Conservation (phyloP, 53 echinoderm and acorn worm genomes). For the Henricia sp. region DNA sequence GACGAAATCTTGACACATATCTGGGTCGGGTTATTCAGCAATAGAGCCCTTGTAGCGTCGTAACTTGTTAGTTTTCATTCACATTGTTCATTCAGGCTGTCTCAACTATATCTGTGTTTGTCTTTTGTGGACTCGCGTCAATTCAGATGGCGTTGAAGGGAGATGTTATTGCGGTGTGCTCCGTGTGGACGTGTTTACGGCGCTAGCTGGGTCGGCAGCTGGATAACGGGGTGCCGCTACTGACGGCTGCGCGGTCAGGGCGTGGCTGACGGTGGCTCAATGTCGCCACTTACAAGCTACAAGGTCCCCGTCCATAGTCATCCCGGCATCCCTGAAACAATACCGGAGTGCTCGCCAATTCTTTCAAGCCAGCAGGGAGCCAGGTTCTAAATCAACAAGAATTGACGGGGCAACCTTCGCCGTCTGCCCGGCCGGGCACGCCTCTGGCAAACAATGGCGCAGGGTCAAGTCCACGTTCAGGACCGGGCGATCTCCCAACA, state of each 20-base stretch:
- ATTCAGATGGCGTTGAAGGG: no score
- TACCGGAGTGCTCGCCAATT: background rate
- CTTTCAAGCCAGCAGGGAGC: background rate
- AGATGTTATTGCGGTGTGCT: no score
- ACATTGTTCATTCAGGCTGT: no score
- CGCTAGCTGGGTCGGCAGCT: slow-evolving; percentile 38
- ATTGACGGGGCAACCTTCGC: slow-evolving; percentile 36
- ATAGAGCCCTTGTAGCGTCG: no score
- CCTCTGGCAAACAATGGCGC: slow-evolving; percentile 33
- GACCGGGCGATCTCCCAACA: slow-evolving; percentile 21
- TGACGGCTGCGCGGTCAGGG: slow-evolving; percentile 19
- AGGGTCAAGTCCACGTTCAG: slow-evolving; percentile 38
- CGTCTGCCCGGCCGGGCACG: slow-evolving; percentile 28
- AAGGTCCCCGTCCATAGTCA: slow-evolving; percentile 50
- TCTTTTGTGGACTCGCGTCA: no score
- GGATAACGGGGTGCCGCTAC: slow-evolving; percentile 13
- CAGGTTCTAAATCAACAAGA: slow-evolving; percentile 45
- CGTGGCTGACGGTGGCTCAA: slow-evolving; percentile 28
- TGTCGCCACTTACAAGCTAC: slow-evolving; percentile 9
- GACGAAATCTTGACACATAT: no score
- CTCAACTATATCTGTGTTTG: no score
- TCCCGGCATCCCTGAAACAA: slow-evolving; percentile 44
- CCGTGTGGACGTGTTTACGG: background rate
- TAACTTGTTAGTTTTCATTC: no score
- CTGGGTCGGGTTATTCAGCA: no score